A percentile compares a stretch with the other conserved stretches of the same genome.
These are phyloP conservation scores for Sthenelais limicola DNA, from an alignment of 2,888 invertebrate species.

Conservation along the genomic window DNA sequence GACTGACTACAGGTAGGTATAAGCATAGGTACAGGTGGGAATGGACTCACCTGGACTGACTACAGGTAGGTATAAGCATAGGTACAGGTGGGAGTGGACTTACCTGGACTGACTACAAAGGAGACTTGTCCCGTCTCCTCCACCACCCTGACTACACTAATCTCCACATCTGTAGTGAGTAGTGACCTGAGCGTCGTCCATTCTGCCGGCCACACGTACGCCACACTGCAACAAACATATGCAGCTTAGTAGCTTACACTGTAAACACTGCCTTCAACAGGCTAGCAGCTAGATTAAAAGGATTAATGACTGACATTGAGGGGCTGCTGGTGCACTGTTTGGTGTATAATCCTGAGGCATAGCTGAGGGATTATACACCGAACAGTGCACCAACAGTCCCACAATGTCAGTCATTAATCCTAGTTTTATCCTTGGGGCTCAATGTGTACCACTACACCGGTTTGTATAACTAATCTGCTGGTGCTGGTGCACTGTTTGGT, in stretches of 20 bases:
- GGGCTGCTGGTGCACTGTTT: too few relatives aligned
- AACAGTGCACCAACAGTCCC: too few relatives aligned
- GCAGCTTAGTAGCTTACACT: neutral
- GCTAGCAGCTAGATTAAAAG: neutral
- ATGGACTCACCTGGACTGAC: too few relatives aligned
- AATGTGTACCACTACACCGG: too few relatives aligned
- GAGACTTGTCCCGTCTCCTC: slow-evolving; percentile 51
- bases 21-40: too few relatives aligned
- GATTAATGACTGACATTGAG: neutral
- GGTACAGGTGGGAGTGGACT: neutral
- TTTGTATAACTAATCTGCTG: too few relatives aligned
- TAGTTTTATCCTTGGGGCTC: too few relatives aligned
- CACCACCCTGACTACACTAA: slow-evolving; percentile 50
- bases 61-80: too few relatives aligned
- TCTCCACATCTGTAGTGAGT: slow-evolving; percentile 60
- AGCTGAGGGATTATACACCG: too few relatives aligned
- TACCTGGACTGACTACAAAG: slow-evolving; percentile 41
- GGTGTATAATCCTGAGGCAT: too few relatives aligned
- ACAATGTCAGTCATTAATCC: slow-evolving; percentile 3
- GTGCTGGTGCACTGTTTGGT: too few relatives aligned
- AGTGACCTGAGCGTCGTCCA: slow-evolving; percentile 58
- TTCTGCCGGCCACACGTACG: slow-evolving; percentile 59
- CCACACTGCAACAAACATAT: slow-evolving; percentile 43
- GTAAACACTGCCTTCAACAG: neutral
- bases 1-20: too few relatives aligned